A percentile compares a stretch with the other conserved stretches of the same genome.
Evolutionary conservation across 2,113 vertebrate species (phyloP).

Genomic region (Asarcornis scutulata): DNA sequence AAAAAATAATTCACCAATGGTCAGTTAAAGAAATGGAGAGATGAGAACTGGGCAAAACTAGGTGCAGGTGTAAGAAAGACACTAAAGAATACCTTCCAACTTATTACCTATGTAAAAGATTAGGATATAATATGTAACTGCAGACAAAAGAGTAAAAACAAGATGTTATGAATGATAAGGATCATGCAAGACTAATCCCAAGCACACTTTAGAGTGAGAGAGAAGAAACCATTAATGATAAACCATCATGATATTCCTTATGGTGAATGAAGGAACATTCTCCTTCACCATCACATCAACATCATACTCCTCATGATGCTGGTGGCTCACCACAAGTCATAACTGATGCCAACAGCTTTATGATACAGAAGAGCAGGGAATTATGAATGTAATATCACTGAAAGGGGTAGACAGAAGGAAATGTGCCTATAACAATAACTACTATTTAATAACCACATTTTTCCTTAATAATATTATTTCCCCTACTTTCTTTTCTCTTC

Average conservation of each 20-base stretch:
- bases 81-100: neutral
- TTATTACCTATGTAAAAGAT: neutral
- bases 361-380: neutral
- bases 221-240: neutral
- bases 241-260: neutral
- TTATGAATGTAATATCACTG: neutral
- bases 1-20: neutral
- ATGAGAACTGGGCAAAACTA: neutral
- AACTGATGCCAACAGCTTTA: neutral
- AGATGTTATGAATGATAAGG: accelerated
- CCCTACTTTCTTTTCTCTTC: neutral
- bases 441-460: neutral
- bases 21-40: neutral
- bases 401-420: neutral
- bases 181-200: neutral
- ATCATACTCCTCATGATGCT: accelerated
- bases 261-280: neutral
- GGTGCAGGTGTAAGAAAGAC: neutral
- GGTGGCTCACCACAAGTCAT: neutral
- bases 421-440: neutral
- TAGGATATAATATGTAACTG: neutral
- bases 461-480: neutral
- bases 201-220: neutral
- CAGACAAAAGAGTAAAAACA: neutral
- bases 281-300: neutral